A percentile compares a stretch with the other conserved stretches of the same genome.
phyloP scores from a whole-genome alignment of 53 echinoderm and acorn worm genomes.

The Stichopus horrens region DNA sequence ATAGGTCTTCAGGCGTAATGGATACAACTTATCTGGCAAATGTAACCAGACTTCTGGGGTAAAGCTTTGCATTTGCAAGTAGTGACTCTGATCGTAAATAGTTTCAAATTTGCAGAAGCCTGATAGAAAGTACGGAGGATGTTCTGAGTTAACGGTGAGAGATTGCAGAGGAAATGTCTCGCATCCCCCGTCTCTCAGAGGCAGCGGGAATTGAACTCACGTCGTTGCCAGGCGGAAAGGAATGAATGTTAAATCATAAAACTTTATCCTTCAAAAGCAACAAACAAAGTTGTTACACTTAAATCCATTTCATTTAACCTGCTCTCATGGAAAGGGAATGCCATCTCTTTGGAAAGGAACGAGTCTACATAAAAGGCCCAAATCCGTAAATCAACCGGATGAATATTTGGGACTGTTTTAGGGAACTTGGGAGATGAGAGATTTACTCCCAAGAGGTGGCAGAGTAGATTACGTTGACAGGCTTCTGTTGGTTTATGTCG shows the following conservation, averaged over 20 bases:
- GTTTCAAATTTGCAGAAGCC: background rate
- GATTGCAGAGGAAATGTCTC: background rate
- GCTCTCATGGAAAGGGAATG: background rate
- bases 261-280: background rate
- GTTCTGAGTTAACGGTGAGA: background rate
- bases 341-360: background rate
- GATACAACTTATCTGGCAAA: background rate
- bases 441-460: background rate
- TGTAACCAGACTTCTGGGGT: background rate
- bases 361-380: background rate
- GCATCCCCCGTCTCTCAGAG: background rate
- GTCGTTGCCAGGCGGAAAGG: background rate
- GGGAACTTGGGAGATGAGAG: background rate
- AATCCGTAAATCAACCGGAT: background rate
- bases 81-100: background rate
- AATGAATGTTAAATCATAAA: background rate
- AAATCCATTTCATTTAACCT: constrained; percentile 13
- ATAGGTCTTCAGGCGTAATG: too few species aligned
- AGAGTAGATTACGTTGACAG: background rate
- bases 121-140: background rate
- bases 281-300: background rate
- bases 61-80: background rate
- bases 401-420: background rate
- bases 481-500: background rate
- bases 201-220: background rate